phyloP scores from a whole-genome alignment of 2,797 vertebrate species.

The Chlorospingus flavigularis region DNA sequence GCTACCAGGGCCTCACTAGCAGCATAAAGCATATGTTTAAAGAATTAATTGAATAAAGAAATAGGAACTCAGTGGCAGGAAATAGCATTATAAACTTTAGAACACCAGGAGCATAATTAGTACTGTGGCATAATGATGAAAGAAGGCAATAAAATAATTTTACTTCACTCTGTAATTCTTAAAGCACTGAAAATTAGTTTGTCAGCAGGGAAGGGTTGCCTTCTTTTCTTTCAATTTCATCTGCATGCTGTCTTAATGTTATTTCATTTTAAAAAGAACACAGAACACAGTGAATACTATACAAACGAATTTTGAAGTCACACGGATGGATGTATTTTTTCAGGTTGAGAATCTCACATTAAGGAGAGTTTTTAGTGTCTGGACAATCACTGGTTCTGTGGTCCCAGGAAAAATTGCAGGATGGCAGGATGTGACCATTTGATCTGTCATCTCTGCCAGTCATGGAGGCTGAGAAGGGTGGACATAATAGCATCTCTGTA shows the following conservation, averaged over 20 bases:
- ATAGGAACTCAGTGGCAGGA: constrained; percentile 10
- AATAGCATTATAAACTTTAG: constrained; percentile 16
- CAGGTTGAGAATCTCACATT: neutral
- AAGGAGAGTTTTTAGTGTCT: neutral
- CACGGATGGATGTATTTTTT: neutral
- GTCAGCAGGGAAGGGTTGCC: constrained; percentile 4
- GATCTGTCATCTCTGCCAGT: neutral
- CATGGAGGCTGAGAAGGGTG: neutral
- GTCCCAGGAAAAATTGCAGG: neutral
- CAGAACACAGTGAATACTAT: neutral
- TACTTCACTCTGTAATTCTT: constrained; percentile 30
- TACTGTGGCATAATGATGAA: constrained; percentile 27
- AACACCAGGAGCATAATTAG: constrained; percentile 43
- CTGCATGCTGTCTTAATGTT: neutral
- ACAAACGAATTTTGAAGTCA: neutral
- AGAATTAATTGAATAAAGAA: constrained; percentile 49
- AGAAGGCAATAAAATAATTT: constrained; percentile 54
- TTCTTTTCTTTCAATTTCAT: constrained; percentile 7
- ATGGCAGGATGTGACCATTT: neutral
- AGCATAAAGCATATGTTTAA: constrained; percentile 20
- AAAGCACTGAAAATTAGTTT: constrained; percentile 23
- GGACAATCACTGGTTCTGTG: neutral
- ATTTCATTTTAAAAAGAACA: neutral
- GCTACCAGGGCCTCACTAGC: neutral
- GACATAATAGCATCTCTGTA: neutral